Conservation (phyloP, 2,113 vertebrate genomes). For the Sialia sialis region DNA sequence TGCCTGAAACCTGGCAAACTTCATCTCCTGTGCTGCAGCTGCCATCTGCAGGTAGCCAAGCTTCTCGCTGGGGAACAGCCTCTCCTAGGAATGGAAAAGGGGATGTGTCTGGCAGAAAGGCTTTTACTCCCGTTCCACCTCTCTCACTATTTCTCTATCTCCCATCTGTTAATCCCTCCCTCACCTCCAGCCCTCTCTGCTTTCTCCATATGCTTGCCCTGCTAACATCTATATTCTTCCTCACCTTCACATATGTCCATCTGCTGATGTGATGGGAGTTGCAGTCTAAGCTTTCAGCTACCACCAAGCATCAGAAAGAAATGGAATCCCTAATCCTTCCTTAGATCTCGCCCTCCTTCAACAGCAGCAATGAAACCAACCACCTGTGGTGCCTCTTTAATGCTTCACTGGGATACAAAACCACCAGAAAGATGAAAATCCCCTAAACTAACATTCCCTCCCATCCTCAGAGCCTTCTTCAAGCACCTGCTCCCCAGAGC, state of each 20-base stretch:
- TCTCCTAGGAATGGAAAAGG: not conserved
- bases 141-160: not conserved
- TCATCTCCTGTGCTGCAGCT: not conserved
- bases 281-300: not conserved
- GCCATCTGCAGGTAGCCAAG: not conserved
- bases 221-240: not conserved
- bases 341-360: not conserved
- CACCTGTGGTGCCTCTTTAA: not conserved
- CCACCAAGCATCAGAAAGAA: not conserved
- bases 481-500: not conserved
- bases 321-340: not conserved
- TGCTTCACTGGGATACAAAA: not conserved
- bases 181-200: not conserved
- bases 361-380: not conserved
- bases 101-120: not conserved
- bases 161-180: not conserved
- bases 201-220: not conserved
- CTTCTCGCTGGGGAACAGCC: not conserved
- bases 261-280: not conserved
- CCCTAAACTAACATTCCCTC: not conserved
- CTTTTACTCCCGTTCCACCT: not conserved
- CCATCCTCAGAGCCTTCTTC: not conserved
- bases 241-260: not conserved
- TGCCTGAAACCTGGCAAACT: not conserved
- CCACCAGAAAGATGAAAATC: not conserved